phyloP scores from a whole-genome alignment of 1,140 invertebrate genomes.

The Macrotrachela quadricornifera region DNA sequence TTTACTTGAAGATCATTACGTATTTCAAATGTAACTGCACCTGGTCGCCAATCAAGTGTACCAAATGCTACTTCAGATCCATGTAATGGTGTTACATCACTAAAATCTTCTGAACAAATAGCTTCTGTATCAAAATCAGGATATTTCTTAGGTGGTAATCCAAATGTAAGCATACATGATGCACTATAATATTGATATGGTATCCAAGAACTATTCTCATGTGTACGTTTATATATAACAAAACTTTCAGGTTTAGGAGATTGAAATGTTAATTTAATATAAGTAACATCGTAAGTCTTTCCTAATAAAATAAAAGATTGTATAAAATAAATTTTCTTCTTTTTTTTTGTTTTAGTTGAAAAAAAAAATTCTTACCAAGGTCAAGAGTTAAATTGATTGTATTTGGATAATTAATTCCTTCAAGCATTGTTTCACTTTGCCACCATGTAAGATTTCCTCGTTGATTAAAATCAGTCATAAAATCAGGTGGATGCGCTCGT shows the following conservation, averaged over 20 bases:
- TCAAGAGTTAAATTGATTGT: conserved; percentile 73
- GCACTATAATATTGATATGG: conserved; percentile 91
- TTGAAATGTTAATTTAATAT: conserved; percentile 71
- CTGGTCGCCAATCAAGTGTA: conserved; percentile 76
- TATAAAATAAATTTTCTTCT: background rate
- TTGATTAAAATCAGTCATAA: conserved; percentile 69
- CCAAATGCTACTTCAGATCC: conserved; percentile 89
- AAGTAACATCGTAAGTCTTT: conserved; percentile 93
- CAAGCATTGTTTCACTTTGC: conserved; percentile 90
- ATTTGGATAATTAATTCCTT: conserved; percentile 65
- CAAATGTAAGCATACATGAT: conserved; percentile 68
- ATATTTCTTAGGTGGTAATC: conserved; percentile 43
- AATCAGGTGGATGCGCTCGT: conserved; percentile 47
- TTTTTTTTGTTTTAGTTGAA: background rate
- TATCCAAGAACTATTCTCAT: conserved; percentile 59
- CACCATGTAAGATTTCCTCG: conserved; percentile 71
- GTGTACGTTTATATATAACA: conserved; percentile 65
- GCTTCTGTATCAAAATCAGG: conserved; percentile 46
- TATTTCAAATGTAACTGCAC: conserved; percentile 67
- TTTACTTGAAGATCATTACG: conserved; percentile 62
- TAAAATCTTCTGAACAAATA: conserved; percentile 81
- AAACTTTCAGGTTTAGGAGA: conserved; percentile 89
- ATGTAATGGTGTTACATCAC: conserved; percentile 79
- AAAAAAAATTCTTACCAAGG: conserved; percentile 41
- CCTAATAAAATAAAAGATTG: conserved; percentile 39